Evolutionary conservation across 53 echinoderm and acorn worm species (phyloP).

Genomic region (Mesocentrotus franciscanus): DNA sequence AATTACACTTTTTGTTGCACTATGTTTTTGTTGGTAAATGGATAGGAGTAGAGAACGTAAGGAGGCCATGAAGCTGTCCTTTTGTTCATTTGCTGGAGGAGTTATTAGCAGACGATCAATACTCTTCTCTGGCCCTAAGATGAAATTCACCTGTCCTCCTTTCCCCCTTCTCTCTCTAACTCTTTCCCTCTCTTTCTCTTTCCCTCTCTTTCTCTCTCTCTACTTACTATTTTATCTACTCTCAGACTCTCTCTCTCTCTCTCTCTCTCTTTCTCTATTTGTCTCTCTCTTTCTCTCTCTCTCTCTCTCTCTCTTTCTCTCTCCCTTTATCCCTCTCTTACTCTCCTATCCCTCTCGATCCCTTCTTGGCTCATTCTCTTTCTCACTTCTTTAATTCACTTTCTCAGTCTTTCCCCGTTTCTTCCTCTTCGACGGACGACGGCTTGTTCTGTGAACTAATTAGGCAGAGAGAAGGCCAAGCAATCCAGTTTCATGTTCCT

Average conservation of each 20-base stretch:
- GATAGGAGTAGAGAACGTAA: not conserved
- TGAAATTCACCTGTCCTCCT: slow-evolving; percentile 62
- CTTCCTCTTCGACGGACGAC: not conserved
- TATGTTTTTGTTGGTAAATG: slow-evolving; percentile 15
- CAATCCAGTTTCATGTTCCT: not conserved
- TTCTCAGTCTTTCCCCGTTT: not conserved
- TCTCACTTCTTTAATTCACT: not conserved
- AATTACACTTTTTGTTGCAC: not conserved
- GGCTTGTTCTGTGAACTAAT: slow-evolving; percentile 37
- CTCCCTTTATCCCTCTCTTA: not conserved
- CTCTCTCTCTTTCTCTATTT: not conserved
- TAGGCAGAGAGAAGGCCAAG: not conserved
- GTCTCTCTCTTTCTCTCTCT: not conserved
- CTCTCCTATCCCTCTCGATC: not conserved
- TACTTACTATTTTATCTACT: not conserved
- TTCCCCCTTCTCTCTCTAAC: not conserved
- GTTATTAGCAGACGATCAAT: slow-evolving; percentile 65
- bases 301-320: not conserved
- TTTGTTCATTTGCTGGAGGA: slow-evolving; percentile 65
- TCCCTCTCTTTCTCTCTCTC: not conserved
- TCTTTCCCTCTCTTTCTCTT: not conserved
- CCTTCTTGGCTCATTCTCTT: not conserved
- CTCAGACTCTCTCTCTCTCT: not conserved
- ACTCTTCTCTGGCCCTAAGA: slow-evolving; percentile 18
- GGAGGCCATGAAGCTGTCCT: slow-evolving; percentile 56